Conservation (phyloP, 2,113 vertebrate genomes). For the Accipiter virgatus region DNA sequence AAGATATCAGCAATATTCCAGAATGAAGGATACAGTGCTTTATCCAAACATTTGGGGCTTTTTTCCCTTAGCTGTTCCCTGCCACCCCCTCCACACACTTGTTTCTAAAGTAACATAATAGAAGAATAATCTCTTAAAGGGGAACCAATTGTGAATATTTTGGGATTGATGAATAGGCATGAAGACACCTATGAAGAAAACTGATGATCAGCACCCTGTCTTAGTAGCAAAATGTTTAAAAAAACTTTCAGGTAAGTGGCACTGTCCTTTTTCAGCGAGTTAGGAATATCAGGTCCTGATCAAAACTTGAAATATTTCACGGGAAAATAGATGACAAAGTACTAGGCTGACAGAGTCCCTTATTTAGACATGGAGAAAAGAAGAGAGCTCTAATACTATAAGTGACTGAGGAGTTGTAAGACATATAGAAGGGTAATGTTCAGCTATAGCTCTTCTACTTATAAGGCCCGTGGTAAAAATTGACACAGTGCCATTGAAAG, state of each 20-base stretch:
- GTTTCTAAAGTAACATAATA: background rate
- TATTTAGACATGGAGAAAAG: background rate
- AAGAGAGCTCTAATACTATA: background rate
- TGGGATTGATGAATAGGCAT: background rate
- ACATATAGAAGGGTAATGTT: background rate
- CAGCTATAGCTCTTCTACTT: background rate
- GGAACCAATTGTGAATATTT: background rate
- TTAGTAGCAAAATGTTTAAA: background rate
- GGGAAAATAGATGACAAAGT: background rate
- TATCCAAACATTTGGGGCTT: background rate
- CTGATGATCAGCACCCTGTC: background rate
- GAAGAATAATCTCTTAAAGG: background rate
- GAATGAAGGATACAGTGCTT: background rate
- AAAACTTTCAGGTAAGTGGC: background rate
- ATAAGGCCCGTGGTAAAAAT: background rate
- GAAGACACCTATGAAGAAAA: background rate
- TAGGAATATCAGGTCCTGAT: background rate
- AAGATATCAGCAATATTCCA: background rate
- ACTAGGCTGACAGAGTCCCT: background rate
- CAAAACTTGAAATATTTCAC: conserved; percentile 16
- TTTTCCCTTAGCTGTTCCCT: background rate
- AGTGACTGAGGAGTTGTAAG: background rate
- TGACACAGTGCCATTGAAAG: background rate
- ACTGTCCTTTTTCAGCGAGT: background rate
- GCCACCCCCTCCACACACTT: background rate